Evolutionary conservation across 2,797 vertebrate species (phyloP), one percentile per base, ranked within the genome.

Genomic region (Pristis pectinata): DNA sequence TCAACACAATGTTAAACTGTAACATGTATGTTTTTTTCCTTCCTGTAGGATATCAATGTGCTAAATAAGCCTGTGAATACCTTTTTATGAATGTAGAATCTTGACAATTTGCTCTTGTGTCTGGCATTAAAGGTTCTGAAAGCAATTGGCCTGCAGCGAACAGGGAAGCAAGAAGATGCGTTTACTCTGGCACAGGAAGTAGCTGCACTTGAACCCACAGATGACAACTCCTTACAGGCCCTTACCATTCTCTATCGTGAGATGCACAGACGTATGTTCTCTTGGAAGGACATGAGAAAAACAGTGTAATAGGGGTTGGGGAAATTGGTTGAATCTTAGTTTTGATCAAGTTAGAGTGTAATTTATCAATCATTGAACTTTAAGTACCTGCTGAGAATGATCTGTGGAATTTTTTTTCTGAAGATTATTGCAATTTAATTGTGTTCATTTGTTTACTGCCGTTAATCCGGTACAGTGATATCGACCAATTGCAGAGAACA

Each of bases 201-300:
- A 93, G 97, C 99, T 64, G 97, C 97, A 6, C 97, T 99, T 1
- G 99, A 99, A 95, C 99, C 99, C 74, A 99, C 98, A 0, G 99
- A 99, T 74, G 99, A 99, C 96, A 99, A 99, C 97, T 99, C 99
- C 0, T 97, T 99, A 87, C 99, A 99, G 95, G 99, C 99, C 1
- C 97, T 99, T 94, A 99, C 99, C 11, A 99, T 99, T 87, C 98
- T 99, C 27, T 99, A 99, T 97, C 96, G 99, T 95, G 99, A 99
- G 96, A 99, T 99, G 99, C 99, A 99, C 94, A 97, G 99, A 94
- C 98, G 98, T 98, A 94, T 53, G 92, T 74, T 94, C 27, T 74
- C 44, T 8, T 49, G 61, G 19, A 15, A 44, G 37, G 41, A 22
- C 0, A 74, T 93, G 67, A 70, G 22, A 49, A 30, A 74, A 22